Evolutionary conservation across 1,140 invertebrate species (phyloP).

Genomic region (Grapholita molesta): DNA sequence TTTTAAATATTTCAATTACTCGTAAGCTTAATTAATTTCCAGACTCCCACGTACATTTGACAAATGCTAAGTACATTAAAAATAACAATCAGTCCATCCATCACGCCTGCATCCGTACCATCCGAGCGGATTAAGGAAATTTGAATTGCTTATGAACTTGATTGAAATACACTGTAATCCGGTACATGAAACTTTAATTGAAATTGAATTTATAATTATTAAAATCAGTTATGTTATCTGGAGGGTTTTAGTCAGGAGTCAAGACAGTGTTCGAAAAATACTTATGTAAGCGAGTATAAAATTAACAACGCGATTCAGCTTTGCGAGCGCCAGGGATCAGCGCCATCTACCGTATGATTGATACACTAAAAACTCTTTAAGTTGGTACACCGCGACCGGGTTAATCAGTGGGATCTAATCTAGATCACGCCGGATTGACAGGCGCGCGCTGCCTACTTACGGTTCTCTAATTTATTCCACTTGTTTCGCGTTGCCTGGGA

Average conservation of each 20-base stretch:
- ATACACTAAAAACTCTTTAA: not conserved
- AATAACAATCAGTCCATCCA: conserved; percentile 14
- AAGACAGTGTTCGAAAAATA: too few species aligned
- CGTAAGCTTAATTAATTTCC: not conserved
- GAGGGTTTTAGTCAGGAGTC: not conserved
- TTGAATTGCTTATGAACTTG: conserved; percentile 70
- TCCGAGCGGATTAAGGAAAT: conserved; percentile 62
- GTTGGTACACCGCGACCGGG: conserved; percentile 17
- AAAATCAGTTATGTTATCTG: not conserved
- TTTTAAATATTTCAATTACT: conserved; percentile 8
- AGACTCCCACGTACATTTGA: conserved; percentile 1
- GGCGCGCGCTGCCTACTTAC: conserved; percentile 34
- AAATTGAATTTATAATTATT: conserved; percentile 29
- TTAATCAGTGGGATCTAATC: conserved; percentile 42
- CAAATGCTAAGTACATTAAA: conserved; percentile 12
- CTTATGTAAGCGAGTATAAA: not conserved
- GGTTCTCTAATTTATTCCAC: conserved; percentile 41
- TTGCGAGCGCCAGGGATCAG: not conserved
- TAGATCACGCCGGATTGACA: conserved; percentile 40
- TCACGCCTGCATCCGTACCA: conserved; percentile 23
- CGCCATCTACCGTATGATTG: not conserved
- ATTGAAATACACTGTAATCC: conserved; percentile 63
- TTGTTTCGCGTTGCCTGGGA: conserved; percentile 14
- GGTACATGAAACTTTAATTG: conserved; percentile 57
- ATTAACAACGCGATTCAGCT: not conserved